Conservation (phyloP, 2,797 vertebrate genomes). For the Zonotrichia albicollis region DNA sequence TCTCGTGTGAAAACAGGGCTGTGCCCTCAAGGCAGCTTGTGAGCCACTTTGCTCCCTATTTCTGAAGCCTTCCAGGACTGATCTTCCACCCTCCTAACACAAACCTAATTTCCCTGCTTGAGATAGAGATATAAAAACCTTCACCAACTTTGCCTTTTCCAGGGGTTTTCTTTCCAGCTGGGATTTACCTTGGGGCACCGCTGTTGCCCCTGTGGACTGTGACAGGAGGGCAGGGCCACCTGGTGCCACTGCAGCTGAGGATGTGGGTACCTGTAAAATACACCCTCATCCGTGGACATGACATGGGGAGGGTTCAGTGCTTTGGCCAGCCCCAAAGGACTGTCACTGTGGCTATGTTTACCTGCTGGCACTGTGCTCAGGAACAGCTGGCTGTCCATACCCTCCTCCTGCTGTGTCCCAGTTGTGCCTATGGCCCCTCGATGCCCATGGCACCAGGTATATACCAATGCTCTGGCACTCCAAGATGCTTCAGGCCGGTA, state of each 20-base stretch:
- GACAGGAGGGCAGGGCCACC: background rate
- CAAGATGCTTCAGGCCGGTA: background rate
- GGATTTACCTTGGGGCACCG: background rate
- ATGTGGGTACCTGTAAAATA: background rate
- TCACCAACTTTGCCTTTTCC: background rate
- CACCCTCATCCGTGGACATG: background rate
- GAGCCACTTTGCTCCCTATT: background rate
- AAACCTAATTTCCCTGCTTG: background rate
- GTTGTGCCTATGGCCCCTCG: fast-evolving
- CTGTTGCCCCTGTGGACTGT: background rate
- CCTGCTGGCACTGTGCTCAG: background rate
- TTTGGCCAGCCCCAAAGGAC: background rate
- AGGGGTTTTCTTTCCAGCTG: background rate
- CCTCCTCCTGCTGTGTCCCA: background rate
- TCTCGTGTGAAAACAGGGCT: background rate
- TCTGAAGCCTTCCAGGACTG: background rate
- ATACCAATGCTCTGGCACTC: background rate
- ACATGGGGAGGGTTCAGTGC: background rate
- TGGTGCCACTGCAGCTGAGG: background rate
- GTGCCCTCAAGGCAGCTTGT: background rate
- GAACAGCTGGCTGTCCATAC: background rate
- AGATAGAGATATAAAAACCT: background rate
- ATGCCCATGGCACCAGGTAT: too few species aligned
- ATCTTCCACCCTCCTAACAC: background rate
- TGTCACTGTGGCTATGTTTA: background rate